Conservation (phyloP, 2,113 vertebrate species). For the Nibea albiflora region DNA sequence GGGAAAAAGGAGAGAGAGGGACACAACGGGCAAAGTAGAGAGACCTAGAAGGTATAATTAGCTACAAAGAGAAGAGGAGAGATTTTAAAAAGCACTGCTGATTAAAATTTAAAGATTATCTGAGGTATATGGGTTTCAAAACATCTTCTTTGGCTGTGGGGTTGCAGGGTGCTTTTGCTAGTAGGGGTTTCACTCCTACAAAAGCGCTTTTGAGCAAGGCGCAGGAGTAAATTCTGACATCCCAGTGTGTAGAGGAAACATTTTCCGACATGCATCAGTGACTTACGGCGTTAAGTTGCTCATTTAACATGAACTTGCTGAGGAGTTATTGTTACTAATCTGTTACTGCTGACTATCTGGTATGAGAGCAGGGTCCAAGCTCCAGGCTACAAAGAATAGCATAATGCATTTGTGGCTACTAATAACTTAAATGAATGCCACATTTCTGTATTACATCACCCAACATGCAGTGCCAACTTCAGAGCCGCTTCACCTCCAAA, state of each 20-base stretch:
- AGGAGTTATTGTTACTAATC: constrained; percentile 9
- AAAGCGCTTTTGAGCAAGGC: constrained; percentile 18
- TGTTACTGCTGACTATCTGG: not conserved
- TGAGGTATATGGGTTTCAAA: not conserved
- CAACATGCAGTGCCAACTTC: not conserved
- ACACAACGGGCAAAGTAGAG: constrained; percentile 14
- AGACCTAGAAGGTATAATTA: constrained; percentile 38
- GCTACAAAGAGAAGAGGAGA: constrained; percentile 16
- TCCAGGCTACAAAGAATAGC: not conserved
- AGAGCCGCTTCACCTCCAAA: not conserved
- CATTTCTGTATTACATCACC: not conserved
- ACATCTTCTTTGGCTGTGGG: not conserved
- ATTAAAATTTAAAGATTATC: constrained; percentile 17
- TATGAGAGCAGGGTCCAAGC: not conserved
- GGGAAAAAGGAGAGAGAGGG: constrained; percentile 29
- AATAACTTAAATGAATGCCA: not conserved
- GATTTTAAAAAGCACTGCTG: not conserved
- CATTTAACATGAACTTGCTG: constrained; percentile 6
- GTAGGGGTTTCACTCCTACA: not conserved
- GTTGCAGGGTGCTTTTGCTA: not conserved
- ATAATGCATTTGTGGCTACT: not conserved
- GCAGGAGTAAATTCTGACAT: not conserved
- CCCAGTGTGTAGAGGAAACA: not conserved
- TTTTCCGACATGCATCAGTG: constrained; percentile 1
- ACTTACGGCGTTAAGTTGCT: not conserved